Percentiles rank a stretch among this genome's conserved stretches.
These are phyloP conservation scores for Tribolium freemani DNA, from an alignment of 2,888 invertebrate species.

Conservation along the genomic window DNA sequence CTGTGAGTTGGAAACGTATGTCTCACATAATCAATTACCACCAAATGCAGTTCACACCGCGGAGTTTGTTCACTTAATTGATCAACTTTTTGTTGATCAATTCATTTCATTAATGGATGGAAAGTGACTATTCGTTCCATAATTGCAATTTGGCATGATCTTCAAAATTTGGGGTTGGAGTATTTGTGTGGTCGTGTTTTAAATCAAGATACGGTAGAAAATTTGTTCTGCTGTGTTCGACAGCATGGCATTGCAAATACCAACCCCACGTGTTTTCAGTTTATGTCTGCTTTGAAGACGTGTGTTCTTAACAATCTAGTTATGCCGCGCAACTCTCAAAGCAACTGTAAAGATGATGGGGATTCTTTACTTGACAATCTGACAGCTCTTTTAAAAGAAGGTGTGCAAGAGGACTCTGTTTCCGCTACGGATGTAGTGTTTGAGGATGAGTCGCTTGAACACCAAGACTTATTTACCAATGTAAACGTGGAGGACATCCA, in stretches of 20 bases:
- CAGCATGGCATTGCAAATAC: background rate
- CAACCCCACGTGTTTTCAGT: background rate
- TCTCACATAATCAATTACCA: too few relatives aligned
- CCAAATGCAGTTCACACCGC: too few relatives aligned
- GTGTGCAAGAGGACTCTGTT: background rate
- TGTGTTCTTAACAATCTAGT: background rate
- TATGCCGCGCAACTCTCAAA: background rate
- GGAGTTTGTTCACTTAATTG: too few relatives aligned
- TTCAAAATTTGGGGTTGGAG: background rate
- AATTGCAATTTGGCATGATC: background rate
- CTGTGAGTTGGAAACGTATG: too few relatives aligned
- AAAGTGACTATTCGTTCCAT: background rate
- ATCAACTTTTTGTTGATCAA: background rate
- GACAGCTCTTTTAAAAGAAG: background rate
- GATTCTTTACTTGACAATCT: background rate
- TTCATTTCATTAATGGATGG: background rate
- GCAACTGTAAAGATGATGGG: background rate
- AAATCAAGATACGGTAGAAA: background rate
- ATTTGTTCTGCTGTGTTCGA: background rate
- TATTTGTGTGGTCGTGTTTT: background rate
- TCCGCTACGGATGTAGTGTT: background rate
- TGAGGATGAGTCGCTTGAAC: background rate
- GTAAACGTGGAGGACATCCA: background rate
- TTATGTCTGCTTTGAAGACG: background rate
- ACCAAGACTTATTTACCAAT: background rate